A percentile compares a stretch with the other conserved stretches of the same genome.
Conservation (phyloP, 2,113 vertebrate genomes). For the Aythya baeri region DNA sequence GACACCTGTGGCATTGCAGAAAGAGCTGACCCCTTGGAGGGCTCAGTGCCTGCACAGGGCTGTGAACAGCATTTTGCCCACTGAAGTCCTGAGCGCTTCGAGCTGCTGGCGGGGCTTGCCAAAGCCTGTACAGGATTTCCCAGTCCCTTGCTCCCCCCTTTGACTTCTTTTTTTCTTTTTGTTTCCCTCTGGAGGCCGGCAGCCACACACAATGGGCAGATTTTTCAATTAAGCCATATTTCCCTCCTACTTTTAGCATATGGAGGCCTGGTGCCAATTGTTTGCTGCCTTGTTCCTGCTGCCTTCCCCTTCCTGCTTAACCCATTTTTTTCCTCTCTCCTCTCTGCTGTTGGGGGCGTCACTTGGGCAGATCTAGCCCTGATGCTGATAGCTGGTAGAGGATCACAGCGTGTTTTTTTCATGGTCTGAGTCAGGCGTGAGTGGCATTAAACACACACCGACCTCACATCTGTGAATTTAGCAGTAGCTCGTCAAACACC, state of each 20-base stretch:
- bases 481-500: not conserved
- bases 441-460: not conserved
- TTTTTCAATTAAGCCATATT: slow-evolving; percentile 52
- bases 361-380: not conserved
- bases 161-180: not conserved
- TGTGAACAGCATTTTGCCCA: not conserved
- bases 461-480: not conserved
- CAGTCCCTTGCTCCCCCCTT: not conserved
- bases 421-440: not conserved
- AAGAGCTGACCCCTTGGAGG: not conserved
- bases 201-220: slow-evolving; percentile 46
- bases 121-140: not conserved
- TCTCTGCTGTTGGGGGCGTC: not conserved
- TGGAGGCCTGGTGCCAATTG: slow-evolving; percentile 59
- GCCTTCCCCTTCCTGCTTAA: slow-evolving; percentile 58
- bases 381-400: not conserved
- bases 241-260: slow-evolving; percentile 31
- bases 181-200: slow-evolving; percentile 23
- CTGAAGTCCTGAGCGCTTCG: not conserved
- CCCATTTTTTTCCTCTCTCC: not conserved
- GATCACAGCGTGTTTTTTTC: not conserved
- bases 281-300: slow-evolving; percentile 31
- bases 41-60: not conserved
- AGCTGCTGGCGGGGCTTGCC: accelerated
- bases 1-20: not conserved